Percentiles rank a stretch among this genome's conserved stretches.
Conservation (phyloP, 1,140 invertebrate genomes). For the Drosophila pallidifrons region DNA sequence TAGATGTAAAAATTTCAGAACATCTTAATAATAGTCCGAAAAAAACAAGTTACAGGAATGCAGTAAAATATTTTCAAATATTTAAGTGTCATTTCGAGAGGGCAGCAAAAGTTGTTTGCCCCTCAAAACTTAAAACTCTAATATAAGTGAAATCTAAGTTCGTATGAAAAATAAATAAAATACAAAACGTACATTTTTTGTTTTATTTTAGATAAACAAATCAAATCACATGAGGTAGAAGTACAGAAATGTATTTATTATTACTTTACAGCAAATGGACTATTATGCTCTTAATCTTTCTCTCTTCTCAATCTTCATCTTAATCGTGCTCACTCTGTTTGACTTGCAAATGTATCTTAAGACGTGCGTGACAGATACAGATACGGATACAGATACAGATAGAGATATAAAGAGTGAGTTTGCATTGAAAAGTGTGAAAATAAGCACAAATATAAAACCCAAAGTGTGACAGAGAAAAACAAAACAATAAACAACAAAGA, state of each 20-base stretch:
- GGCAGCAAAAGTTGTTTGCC: conserved; percentile 16
- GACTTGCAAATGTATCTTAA: conserved; percentile 41
- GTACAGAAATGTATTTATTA: conserved; percentile 4
- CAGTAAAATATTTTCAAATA: conserved; percentile 15
- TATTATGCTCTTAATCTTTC: background rate
- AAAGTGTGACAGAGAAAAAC: conserved; percentile 48
- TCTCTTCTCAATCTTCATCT: background rate
- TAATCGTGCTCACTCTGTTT: background rate
- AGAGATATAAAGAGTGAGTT: conserved; percentile 23
- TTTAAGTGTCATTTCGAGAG: conserved; percentile 25
- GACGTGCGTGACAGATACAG: conserved; percentile 35
- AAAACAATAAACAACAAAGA: conserved; percentile 56
- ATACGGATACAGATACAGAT: conserved; percentile 13
- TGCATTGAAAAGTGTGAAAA: conserved; percentile 52
- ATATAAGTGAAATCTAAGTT: conserved; percentile 29
- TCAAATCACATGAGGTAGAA: background rate
- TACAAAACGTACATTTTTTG: background rate
- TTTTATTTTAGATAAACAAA: background rate
- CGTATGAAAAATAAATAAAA: conserved; percentile 36
- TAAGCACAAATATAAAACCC: conserved; percentile 29
- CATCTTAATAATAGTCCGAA: conserved; percentile 24
- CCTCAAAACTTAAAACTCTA: conserved; percentile 1
- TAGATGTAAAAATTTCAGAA: conserved; percentile 33
- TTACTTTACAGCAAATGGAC: background rate
- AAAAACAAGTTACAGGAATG: conserved; percentile 38